These are phyloP conservation scores for Calyptommatus sinebrachiatus DNA, from an alignment of 2,113 vertebrate species.

Conservation along the genomic window DNA sequence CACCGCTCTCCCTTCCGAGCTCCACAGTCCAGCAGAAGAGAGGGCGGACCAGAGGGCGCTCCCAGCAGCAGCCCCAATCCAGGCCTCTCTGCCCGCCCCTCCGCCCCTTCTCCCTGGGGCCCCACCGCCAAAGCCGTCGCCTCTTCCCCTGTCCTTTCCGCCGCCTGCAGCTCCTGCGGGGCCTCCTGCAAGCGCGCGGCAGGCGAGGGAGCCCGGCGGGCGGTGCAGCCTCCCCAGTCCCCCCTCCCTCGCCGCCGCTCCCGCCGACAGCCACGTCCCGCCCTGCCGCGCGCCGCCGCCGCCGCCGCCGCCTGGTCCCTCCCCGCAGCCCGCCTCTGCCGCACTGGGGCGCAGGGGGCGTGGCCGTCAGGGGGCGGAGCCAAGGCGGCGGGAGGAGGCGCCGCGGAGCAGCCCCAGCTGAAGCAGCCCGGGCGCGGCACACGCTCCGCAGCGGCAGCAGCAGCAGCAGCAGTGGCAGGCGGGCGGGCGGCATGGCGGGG, in stretches of 20 bases:
- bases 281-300: not conserved
- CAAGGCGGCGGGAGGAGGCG: conserved; percentile 29
- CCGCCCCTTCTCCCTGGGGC: too few relatives aligned
- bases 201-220: too few relatives aligned
- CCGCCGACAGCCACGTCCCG: not conserved
- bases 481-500: conserved; percentile 86
- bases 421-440: conserved; percentile 3
- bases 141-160: not conserved
- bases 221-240: too few relatives aligned
- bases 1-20: too few relatives aligned
- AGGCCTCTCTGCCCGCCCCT: not conserved
- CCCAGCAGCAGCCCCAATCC: too few relatives aligned
- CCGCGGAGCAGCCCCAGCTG: conserved; percentile 36
- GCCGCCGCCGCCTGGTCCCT: not conserved
- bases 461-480: conserved; percentile 57
- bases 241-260: not conserved
- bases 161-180: too few relatives aligned
- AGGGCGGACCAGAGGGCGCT: too few relatives aligned
- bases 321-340: too few relatives aligned
- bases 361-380: not conserved
- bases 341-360: not conserved
- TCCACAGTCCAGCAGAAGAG: too few relatives aligned
- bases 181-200: too few relatives aligned
- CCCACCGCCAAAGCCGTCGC: not conserved
- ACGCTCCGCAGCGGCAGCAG: not conserved